Evolutionary conservation across 2,797 vertebrate species (phyloP).

Genomic region (Phalloptychus januarius): DNA sequence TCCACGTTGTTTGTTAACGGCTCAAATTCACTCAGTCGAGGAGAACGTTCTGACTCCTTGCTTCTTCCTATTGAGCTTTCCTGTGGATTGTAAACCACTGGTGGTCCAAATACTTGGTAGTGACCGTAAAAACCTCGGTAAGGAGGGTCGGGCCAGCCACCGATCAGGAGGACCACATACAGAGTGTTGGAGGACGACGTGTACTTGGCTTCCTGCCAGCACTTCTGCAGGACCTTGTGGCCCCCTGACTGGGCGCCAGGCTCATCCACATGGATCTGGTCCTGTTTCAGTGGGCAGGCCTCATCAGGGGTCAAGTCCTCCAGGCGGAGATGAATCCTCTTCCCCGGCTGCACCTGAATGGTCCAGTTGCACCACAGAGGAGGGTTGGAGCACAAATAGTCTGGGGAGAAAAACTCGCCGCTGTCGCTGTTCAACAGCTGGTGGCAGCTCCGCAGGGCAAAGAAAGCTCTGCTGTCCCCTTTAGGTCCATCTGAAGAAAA

Average conservation of each 20-base stretch:
- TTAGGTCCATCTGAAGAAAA: constrained; percentile 24
- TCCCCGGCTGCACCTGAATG: constrained; percentile 69
- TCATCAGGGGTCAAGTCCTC: constrained; percentile 74
- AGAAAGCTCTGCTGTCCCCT: constrained; percentile 64
- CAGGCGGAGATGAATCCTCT: constrained; percentile 76
- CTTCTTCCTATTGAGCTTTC: neutral
- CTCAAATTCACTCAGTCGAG: neutral
- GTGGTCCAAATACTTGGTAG: constrained; percentile 69
- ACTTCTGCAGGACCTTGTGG: constrained; percentile 73
- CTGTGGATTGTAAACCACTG: constrained; percentile 41
- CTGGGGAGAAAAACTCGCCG: constrained; percentile 81
- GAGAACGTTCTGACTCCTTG: neutral
- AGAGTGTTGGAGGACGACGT: constrained; percentile 67
- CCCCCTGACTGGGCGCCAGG: neutral
- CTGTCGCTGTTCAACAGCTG: constrained; percentile 54
- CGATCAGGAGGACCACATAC: constrained; percentile 78
- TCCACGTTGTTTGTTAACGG: neutral
- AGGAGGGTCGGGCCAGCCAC: constrained; percentile 40
- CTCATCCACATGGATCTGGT: constrained; percentile 82
- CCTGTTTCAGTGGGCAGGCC: constrained; percentile 73
- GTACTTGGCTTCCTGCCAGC: constrained; percentile 75
- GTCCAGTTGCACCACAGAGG: constrained; percentile 87
- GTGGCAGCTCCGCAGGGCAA: constrained; percentile 81
- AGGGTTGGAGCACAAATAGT: constrained; percentile 82
- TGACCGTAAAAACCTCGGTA: constrained; percentile 78